These are phyloP conservation scores for Leucoraja ocellata DNA, from an alignment of 2,797 vertebrate genomes.

Conservation along the genomic window DNA sequence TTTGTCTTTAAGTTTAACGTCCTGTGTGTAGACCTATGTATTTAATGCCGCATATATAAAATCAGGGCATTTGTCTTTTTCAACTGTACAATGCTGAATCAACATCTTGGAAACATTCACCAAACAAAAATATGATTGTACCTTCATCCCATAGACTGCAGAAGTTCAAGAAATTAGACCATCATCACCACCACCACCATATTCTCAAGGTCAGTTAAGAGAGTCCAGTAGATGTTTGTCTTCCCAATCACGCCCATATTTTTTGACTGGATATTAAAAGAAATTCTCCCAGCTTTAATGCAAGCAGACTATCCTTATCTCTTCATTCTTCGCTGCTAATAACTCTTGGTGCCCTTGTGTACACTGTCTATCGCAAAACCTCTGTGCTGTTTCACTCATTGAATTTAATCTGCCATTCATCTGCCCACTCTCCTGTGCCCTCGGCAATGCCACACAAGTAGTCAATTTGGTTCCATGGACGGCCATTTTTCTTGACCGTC, in stretches of 20 bases:
- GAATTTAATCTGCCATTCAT: not conserved
- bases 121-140: too few species aligned
- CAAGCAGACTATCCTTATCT: not conserved
- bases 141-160: too few species aligned
- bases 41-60: not conserved
- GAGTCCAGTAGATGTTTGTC: too few species aligned
- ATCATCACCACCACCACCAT: too few species aligned
- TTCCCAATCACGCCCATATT: too few species aligned
- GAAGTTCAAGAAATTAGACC: too few species aligned
- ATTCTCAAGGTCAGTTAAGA: too few species aligned
- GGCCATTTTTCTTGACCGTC: not conserved
- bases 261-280: too few species aligned
- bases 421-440: not conserved
- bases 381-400: not conserved
- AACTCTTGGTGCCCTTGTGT: not conserved
- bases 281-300: not conserved
- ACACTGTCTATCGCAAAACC: too few species aligned
- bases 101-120: too few species aligned
- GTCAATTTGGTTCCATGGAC: not conserved
- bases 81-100: not conserved
- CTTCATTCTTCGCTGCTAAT: not conserved
- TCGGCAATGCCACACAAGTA: not conserved
- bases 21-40: not conserved
- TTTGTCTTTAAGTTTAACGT: not conserved
- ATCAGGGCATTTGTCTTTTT: not conserved